These are phyloP conservation scores for Pituophis catenifer DNA, from an alignment of 2,113 vertebrate species.

Conservation along the genomic window DNA sequence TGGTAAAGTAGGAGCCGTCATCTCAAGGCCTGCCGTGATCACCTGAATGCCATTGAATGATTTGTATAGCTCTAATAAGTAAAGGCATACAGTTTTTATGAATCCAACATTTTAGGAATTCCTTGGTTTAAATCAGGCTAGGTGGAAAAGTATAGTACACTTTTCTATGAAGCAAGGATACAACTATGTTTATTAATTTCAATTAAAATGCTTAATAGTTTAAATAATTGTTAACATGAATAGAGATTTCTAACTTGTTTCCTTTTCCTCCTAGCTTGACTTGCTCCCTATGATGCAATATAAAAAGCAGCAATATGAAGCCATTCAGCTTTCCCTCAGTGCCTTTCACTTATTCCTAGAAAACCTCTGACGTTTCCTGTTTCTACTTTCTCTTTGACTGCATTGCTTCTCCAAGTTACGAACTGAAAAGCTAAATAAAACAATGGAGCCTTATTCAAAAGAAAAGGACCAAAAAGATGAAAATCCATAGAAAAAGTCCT, in stretches of 20 bases:
- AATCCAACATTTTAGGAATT: background rate
- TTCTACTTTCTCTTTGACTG: background rate
- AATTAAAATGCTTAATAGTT: background rate
- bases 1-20: background rate
- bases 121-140: background rate
- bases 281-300: background rate
- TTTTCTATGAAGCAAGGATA: background rate
- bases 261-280: background rate
- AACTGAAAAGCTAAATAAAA: too few species aligned
- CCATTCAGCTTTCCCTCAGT: background rate
- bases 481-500: too few species aligned
- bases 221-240: background rate
- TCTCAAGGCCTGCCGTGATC: rapidly evolving
- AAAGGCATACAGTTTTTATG: background rate
- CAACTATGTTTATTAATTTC: background rate
- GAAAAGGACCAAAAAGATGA: too few species aligned
- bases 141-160: background rate
- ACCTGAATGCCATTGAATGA: background rate
- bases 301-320: background rate
- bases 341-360: background rate
- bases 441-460: too few species aligned
- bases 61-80: background rate
- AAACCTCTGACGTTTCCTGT: background rate
- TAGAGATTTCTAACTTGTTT: background rate
- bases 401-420: too few species aligned